Base-by-base conservation (phyloP, 2,113 vertebrate species). In the Alethe castanea region DNA sequence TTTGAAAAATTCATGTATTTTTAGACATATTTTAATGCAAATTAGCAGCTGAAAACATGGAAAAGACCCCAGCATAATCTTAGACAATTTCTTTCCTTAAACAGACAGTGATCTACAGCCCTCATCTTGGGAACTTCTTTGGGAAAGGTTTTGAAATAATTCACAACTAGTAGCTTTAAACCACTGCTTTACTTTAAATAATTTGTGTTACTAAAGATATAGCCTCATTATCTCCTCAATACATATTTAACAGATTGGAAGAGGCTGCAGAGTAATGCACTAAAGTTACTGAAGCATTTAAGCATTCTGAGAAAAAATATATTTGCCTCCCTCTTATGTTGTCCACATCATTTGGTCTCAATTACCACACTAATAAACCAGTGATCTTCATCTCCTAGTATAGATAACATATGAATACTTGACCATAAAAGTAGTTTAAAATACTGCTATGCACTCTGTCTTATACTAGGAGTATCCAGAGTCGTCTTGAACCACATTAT, bases 251-350 rank as follows among this genome's bases (percentile, higher is more conserved):
- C 88, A 86, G 81, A 88, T 95, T 92, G 88, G 18, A 90, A 96
- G 88, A 94, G 85, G 90, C 93, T 96, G 82, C 44, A 94, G 77
- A 94, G 69, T 92, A 94, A 93, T 86, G 86, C 80, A 86, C 72
- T 93, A 60, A 94, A 96, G 72, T 88, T 92, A 95, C 71, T 88
- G 92, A 95, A 94, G 67, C 93, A 92, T 90, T 93, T 92, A 96
- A 96, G 71, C 64, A 88, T 95, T 96, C 64, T 78, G 65, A 92
- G 69, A 94, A 94, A 96, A 97, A 93, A 96, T 77, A 92, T 94
- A 92, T 94, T 95, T 92, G 71, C 93, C 78, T 96, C 88, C 72
- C 69, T 93, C 31, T 86, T 93, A 95, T 36, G 88, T 53, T 86
- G 92, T 83, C 80, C 42, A 2, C 80, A 95, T 78, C 76, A 79